phyloP scores from a whole-genome alignment of 2,113 vertebrate genomes.

The Clarias macrocephalus region DNA sequence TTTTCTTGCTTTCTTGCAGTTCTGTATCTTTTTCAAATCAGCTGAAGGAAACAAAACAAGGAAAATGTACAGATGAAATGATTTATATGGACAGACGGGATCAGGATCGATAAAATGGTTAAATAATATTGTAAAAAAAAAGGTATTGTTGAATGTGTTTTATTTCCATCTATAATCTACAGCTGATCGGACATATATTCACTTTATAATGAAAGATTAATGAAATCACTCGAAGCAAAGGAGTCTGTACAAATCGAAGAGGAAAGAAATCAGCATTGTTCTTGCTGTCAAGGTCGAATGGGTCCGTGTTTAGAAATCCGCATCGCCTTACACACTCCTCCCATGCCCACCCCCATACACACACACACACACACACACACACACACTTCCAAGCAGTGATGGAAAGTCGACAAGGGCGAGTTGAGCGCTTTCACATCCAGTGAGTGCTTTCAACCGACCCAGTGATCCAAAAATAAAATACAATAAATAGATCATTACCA shows the following conservation, averaged over 20 bases:
- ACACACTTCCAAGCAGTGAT: not conserved
- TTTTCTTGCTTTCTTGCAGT: too few relatives aligned
- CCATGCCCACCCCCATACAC: not conserved
- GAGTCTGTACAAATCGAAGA: not conserved
- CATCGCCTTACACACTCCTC: not conserved
- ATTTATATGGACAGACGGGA: not conserved
- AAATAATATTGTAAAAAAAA: not conserved
- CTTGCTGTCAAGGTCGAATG: constrained; percentile 10
- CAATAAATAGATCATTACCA: not conserved
- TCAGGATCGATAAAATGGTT: not conserved
- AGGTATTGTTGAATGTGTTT: not conserved
- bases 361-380: constrained; percentile 2
- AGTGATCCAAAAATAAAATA: not conserved
- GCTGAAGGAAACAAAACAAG: not conserved
- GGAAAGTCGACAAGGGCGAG: not conserved
- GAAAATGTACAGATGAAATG: not conserved
- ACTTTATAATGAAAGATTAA: not conserved
- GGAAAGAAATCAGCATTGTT: not conserved
- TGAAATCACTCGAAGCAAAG: not conserved
- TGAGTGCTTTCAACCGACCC: not conserved
- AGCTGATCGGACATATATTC: not conserved
- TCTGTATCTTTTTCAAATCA: not conserved
- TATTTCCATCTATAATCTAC: not conserved
- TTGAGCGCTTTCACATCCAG: not conserved
- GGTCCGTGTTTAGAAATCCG: not conserved